Conservation (phyloP, 2,113 vertebrate genomes). For the Tretioscincus oriximinensis region DNA sequence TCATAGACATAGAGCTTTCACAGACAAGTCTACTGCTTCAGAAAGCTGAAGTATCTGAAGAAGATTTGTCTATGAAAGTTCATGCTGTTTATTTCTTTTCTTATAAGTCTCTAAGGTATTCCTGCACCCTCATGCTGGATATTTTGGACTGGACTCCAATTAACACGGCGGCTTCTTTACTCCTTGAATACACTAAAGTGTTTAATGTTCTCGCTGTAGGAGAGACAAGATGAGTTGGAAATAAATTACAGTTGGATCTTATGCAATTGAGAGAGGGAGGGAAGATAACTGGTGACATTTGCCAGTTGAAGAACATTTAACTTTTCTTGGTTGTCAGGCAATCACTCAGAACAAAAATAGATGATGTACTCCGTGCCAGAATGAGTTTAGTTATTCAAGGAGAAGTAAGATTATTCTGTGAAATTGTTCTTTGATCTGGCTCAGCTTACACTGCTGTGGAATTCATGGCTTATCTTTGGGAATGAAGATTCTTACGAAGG, state of each 20-base stretch:
- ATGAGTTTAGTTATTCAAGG: constrained; percentile 7
- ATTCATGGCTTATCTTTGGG: too few species aligned
- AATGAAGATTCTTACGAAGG: too few species aligned
- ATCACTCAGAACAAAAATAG: constrained; percentile 28
- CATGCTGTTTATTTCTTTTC: too few species aligned
- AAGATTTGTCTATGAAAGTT: too few species aligned
- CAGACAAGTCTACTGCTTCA: too few species aligned
- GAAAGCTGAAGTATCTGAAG: too few species aligned
- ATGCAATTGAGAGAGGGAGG: neutral
- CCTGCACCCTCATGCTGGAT: too few species aligned
- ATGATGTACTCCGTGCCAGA: constrained; percentile 10
- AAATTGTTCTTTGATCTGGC: neutral
- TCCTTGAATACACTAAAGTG: neutral
- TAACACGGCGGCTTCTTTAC: too few species aligned
- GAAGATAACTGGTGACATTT: constrained; percentile 14
- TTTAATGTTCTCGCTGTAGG: neutral
- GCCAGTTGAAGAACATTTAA: constrained; percentile 14
- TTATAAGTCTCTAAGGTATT: too few species aligned
- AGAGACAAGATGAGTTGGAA: neutral
- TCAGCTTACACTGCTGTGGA: neutral
- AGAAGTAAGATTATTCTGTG: neutral
- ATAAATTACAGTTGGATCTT: neutral
- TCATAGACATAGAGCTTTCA: too few species aligned
- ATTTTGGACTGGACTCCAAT: neutral
- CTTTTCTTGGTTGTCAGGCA: constrained; percentile 18